phyloP scores from a whole-genome alignment of 2,888 invertebrate species.

The Vannuccia rotundouncinata region DNA sequence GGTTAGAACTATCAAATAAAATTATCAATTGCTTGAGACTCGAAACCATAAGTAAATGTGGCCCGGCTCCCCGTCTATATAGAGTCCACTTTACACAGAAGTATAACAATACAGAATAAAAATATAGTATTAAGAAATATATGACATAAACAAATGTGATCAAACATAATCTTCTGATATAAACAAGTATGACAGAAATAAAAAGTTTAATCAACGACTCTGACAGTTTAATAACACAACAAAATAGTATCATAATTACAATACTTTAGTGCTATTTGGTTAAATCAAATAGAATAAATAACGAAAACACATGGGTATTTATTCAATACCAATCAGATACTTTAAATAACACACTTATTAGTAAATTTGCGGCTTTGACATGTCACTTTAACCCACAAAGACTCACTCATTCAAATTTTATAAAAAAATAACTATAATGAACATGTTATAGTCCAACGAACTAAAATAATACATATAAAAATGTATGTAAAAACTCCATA shows the following conservation, averaged over 20 bases:
- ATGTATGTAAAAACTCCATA: not conserved
- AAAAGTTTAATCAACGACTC: not conserved
- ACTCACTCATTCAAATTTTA: not conserved
- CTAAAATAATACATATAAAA: not conserved
- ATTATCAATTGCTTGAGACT: no score
- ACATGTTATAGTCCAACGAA: not conserved
- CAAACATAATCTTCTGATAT: no score
- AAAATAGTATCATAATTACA: not conserved
- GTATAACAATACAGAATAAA: no score
- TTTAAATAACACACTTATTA: not conserved
- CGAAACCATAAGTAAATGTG: no score
- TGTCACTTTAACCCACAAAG: not conserved
- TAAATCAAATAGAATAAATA: not conserved
- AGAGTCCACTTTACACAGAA: no score
- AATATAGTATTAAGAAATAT: no score
- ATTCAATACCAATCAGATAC: no score
- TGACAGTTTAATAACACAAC: not conserved
- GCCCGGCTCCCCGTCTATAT: no score
- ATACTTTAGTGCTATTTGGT: not conserved
- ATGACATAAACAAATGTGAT: no score
- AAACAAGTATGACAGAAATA: no score
- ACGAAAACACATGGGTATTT: not conserved
- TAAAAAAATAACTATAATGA: not conserved
- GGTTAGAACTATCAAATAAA: no score
- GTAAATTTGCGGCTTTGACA: not conserved